phyloP scores from a whole-genome alignment of 2,888 invertebrate species.

The Nudaria mundana region DNA sequence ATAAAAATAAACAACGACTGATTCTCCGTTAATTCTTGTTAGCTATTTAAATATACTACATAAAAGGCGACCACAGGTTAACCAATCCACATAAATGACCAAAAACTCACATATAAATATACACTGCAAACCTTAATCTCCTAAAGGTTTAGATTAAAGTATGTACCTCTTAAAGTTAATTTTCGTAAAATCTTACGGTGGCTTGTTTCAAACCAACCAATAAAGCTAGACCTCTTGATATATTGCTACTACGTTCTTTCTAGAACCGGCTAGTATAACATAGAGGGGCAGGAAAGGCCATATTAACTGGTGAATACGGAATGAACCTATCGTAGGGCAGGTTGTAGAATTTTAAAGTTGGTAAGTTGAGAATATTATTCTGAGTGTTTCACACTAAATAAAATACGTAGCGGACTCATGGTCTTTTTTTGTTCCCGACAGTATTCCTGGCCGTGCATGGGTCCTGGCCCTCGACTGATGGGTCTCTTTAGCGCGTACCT shows the following conservation, averaged over 20 bases:
- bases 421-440: no score
- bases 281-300: conserved; percentile 39
- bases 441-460: no score
- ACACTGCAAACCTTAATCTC: conserved; percentile 61
- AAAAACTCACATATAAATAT: conserved; percentile 44
- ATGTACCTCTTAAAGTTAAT: conserved; percentile 74
- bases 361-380: conserved; percentile 53
- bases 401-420: conserved; percentile 63
- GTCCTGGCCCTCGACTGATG: no score
- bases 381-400: conserved; percentile 63
- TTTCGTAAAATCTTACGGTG: conserved; percentile 75
- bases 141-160: conserved; percentile 70
- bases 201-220: conserved; percentile 43
- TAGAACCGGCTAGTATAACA: conserved; percentile 17
- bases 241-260: conserved; percentile 18
- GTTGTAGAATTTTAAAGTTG: conserved; percentile 40
- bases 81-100: conserved; percentile 53
- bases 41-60: no score
- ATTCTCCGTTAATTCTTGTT: no score
- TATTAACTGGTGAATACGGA: conserved; percentile 40
- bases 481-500: no score
- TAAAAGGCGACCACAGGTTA: no score
- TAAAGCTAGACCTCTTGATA: conserved; percentile 28
- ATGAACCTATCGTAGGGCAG: conserved; percentile 39
- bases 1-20: no score